phyloP scores from a whole-genome alignment of 2,888 invertebrate species.

The Andrena praecox region DNA sequence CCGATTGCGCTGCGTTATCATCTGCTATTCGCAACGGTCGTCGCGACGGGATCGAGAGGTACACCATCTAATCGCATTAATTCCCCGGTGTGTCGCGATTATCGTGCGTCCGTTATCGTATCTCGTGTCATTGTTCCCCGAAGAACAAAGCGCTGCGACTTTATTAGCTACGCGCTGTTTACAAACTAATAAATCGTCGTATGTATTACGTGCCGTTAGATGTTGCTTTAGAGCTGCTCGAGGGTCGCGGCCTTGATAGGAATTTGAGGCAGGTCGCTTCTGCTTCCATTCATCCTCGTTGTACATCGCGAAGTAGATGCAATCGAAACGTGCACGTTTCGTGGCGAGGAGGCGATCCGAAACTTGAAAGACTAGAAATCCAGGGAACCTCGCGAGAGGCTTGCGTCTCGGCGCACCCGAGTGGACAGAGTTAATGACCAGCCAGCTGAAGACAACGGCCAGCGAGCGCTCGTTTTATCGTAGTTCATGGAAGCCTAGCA shows the following conservation, averaged over 20 bases:
- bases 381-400: conserved; percentile 12
- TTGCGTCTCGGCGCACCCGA: conserved; percentile 18
- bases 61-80: conserved; percentile 13
- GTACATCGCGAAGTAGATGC: background rate
- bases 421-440: conserved; percentile 47
- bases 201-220: background rate
- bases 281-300: background rate
- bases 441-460: background rate
- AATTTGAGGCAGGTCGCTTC: background rate
- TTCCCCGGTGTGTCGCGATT: background rate
- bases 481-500: conserved; percentile 47
- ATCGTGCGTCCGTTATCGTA: background rate
- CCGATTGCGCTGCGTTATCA: background rate
- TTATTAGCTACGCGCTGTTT: background rate
- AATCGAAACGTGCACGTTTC: background rate
- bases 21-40: background rate
- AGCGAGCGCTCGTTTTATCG: conserved; percentile 32
- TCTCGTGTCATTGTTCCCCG: background rate
- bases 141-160: background rate
- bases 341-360: background rate
- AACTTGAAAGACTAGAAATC: background rate
- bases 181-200: background rate
- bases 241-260: background rate
- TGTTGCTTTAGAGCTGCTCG: background rate
- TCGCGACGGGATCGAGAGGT: background rate